Conservation (phyloP, 2,113 vertebrate species). For the Egretta garzetta region DNA sequence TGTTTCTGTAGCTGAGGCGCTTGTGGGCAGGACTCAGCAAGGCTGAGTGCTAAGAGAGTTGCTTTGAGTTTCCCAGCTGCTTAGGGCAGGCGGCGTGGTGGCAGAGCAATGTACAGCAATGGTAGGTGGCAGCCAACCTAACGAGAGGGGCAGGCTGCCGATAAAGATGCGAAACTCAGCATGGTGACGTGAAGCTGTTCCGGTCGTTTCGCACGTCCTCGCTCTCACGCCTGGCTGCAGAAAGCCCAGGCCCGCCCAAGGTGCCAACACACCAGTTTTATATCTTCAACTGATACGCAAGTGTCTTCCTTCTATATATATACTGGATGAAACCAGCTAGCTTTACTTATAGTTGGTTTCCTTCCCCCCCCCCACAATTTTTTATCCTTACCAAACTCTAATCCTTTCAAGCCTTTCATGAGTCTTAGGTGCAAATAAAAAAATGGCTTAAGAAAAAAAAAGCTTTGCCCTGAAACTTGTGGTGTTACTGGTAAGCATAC, state of each 20-base stretch:
- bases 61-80: neutral
- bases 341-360: neutral
- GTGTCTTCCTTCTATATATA: neutral
- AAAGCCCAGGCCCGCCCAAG: neutral
- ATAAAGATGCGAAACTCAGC: rapidly evolving
- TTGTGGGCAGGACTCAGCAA: neutral
- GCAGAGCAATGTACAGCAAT: rapidly evolving
- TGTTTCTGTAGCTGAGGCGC: neutral
- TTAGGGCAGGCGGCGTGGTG: neutral
- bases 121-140: rapidly evolving
- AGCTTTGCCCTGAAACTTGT: neutral
- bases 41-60: neutral
- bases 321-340: neutral
- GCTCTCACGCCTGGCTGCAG: neutral
- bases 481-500: neutral
- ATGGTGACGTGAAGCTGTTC: neutral
- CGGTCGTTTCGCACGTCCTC: neutral
- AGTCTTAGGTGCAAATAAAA: neutral
- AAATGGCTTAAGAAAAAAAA: neutral
- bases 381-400: neutral
- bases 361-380: neutral
- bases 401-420: neutral
- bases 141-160: neutral
- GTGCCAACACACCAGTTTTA: neutral
- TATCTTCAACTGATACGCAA: neutral